Base-by-base conservation (phyloP, 2,113 vertebrate genomes). In the Desmodus rotundus region DNA sequence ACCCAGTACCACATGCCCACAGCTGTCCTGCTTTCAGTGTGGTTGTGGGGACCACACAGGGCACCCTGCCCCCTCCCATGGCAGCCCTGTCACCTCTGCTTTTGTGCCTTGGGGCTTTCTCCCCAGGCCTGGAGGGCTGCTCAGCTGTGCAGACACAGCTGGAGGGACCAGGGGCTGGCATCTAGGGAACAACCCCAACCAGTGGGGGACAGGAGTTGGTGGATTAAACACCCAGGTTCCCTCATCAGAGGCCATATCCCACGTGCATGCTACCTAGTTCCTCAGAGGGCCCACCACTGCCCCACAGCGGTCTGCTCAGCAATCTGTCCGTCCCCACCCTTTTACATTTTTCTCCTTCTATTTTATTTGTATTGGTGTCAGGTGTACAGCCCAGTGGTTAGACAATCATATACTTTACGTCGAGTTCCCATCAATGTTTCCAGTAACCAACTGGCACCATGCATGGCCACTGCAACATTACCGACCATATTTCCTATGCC, bases 241-340 rank as follows among this genome's bases (percentile, higher is more conserved):
- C 26, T 58, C 43, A 7, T 36, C 76, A n/a, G n/a, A 50, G 56
- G 67, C 52, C 4, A 4, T 45, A 12, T 70, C 36, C 36, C 70
- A 15, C 0, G 12, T 3, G 41, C 31, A 0, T 5, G 58, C 14
- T 31, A 0, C 4, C 2, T 5, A 13, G n/a, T 14, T 65, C 9
- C 87, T 61, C 43, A 7, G 26, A 41, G 58, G 47, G 19, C 50
- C 74, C 14, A 28, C 33, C 17, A 63, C 4, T 12, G 22, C 65
- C 65, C 56, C 0, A 10, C 26, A 33, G 36, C 0, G 31, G 19
- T 36, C 36, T 16, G 38, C 38, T 88, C 68, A 67, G 33, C 10
- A 31, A 54, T 1, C 7, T 3, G 4, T 61, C 26, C 15, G 68
- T 58, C 56, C 41, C 33, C 17, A 0, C 7, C 16, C n/a, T 15